Evolutionary conservation across 2,888 invertebrate genomes (phyloP).

Genomic region (Athalia circularis): DNA sequence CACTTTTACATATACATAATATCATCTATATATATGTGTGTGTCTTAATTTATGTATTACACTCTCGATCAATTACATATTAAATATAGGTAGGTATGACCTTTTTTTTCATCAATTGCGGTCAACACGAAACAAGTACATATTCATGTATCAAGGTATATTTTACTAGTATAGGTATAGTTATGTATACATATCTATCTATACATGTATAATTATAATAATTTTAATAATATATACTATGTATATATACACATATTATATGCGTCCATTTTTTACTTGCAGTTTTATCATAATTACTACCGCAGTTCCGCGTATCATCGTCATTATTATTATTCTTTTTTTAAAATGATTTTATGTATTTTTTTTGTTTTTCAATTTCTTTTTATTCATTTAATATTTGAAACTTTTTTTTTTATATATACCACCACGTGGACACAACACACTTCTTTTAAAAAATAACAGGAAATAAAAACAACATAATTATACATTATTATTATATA

Average conservation of each 20-base stretch:
- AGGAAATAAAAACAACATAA: neutral
- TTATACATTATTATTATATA: too few species aligned
- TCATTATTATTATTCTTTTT: neutral
- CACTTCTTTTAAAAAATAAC: neutral
- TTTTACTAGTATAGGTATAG: slow-evolving; percentile 47
- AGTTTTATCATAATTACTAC: neutral
- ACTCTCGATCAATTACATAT: neutral
- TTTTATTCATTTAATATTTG: neutral
- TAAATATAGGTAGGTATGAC: too few species aligned
- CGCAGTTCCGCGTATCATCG: neutral
- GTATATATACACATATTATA: neutral
- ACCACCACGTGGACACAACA: neutral
- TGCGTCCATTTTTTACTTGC: neutral
- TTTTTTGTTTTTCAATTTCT: too few species aligned
- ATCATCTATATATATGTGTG: neutral
- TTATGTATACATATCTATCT: slow-evolving; percentile 46
- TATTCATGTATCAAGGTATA: slow-evolving; percentile 45
- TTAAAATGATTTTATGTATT: neutral
- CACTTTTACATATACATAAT: slow-evolving; percentile 1
- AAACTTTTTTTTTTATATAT: neutral
- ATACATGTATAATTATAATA: neutral
- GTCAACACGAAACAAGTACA: neutral
- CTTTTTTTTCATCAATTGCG: too few species aligned
- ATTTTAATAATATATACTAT: too few species aligned
- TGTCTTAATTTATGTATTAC: slow-evolving; percentile 7